phyloP scores from a whole-genome alignment of 2,113 vertebrate genomes.

The Scalopus aquaticus region DNA sequence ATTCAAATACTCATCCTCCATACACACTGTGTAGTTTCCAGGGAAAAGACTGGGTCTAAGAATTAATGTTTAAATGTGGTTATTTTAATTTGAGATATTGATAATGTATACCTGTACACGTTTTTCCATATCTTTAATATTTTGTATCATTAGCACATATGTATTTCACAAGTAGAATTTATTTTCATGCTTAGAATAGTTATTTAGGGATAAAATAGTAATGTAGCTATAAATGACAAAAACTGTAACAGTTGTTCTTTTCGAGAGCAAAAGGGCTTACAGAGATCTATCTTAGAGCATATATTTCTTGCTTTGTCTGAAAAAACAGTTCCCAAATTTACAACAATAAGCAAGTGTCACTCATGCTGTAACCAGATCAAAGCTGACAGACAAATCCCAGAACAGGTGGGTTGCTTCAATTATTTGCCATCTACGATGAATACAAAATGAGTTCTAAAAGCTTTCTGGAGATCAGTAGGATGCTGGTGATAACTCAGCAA shows the following conservation, averaged over 20 bases:
- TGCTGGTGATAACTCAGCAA: slow-evolving; percentile 30
- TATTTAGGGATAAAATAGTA: not conserved
- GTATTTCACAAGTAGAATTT: not conserved
- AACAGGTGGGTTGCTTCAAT: slow-evolving; percentile 60
- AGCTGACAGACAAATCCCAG: slow-evolving; percentile 45
- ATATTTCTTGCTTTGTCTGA: not conserved
- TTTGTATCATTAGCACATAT: not conserved
- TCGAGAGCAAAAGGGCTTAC: not conserved
- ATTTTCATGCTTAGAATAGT: slow-evolving; percentile 10
- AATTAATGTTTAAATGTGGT: not conserved
- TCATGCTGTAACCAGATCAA: slow-evolving; percentile 13
- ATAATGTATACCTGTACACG: not conserved
- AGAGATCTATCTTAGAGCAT: not conserved
- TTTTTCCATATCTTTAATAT: not conserved
- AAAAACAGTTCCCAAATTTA: slow-evolving; percentile 30
- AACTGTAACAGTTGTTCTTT: not conserved
- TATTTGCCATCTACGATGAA: slow-evolving; percentile 43
- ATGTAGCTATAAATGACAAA: not conserved
- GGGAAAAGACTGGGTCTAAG: not conserved
- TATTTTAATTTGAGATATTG: not conserved
- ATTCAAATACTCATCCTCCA: not conserved
- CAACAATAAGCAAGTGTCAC: slow-evolving; percentile 26
- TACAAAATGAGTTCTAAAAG: slow-evolving; percentile 59
- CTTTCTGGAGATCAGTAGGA: slow-evolving; percentile 53
- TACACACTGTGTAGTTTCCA: not conserved